A percentile compares a stretch with the other conserved stretches of the same genome.
phyloP scores from a whole-genome alignment of 2,113 vertebrate species.

The Rhea pennata region DNA sequence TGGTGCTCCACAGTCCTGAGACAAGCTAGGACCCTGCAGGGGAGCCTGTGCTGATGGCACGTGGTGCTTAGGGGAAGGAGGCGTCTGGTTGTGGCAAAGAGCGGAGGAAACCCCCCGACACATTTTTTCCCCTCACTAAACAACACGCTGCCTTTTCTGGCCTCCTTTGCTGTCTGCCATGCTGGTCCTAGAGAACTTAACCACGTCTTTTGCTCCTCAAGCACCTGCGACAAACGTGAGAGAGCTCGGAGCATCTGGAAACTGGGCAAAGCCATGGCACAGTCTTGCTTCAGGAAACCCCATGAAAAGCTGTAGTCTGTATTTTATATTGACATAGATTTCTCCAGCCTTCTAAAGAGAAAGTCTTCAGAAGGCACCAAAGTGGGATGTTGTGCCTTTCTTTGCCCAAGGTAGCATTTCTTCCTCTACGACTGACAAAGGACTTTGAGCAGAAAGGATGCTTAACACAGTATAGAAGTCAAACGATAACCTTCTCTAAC shows the following conservation, averaged over 20 bases:
- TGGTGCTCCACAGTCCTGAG: rapidly evolving
- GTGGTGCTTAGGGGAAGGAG: neutral
- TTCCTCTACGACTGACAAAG: neutral
- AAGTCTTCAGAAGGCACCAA: neutral
- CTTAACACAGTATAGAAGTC: neutral
- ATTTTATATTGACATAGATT: rapidly evolving
- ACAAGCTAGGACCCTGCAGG: rapidly evolving
- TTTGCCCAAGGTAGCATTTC: neutral
- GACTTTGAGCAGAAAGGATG: neutral
- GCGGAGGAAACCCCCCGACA: rapidly evolving
- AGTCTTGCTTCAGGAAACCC: neutral
- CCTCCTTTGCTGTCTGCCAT: neutral
- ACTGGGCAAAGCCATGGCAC: rapidly evolving
- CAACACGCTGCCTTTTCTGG: neutral
- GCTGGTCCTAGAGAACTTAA: neutral
- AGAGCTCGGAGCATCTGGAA: neutral
- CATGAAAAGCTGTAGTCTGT: rapidly evolving
- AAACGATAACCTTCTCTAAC: neutral
- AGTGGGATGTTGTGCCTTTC: neutral
- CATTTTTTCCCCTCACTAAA: neutral
- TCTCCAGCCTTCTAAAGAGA: neutral
- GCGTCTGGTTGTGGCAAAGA: neutral
- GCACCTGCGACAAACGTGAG: rapidly evolving
- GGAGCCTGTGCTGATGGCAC: neutral
- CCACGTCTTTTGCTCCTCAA: neutral